Percentiles rank a stretch among this genome's conserved stretches.
These are phyloP conservation scores for Leptinotarsa undecemlineata DNA, from an alignment of 1,140 invertebrate genomes.

Conservation along the genomic window DNA sequence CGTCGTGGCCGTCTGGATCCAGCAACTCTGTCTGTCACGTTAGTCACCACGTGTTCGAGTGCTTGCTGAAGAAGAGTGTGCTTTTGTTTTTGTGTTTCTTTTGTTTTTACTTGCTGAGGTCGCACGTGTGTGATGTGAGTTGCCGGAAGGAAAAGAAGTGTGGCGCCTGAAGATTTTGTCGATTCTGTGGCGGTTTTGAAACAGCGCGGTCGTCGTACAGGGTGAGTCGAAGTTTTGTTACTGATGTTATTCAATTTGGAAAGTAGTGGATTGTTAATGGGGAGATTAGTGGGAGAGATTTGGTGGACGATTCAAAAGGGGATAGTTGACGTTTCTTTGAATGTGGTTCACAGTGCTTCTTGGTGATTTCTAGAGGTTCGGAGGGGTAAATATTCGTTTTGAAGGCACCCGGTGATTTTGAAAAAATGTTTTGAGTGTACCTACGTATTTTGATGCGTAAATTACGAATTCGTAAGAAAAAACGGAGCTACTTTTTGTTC, in stretches of 20 bases:
- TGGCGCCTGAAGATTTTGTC: not conserved
- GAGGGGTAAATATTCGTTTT: too few relatives aligned
- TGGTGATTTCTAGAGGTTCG: too few relatives aligned
- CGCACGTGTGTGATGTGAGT: not conserved
- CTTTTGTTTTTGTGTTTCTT: not conserved
- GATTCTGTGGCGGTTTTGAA: not conserved
- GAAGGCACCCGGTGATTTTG: too few relatives aligned
- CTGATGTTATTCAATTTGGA: not conserved
- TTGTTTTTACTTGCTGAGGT: not conserved
- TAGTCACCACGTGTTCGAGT: conserved; percentile 19
- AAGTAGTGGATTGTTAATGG: too few relatives aligned
- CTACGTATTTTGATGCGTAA: too few relatives aligned
- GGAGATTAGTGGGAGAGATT: too few relatives aligned
- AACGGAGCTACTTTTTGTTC: too few relatives aligned
- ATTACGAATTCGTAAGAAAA: too few relatives aligned
- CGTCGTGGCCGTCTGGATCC: not conserved
- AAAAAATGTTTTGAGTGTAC: too few relatives aligned
- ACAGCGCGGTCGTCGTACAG: conserved; percentile 4
- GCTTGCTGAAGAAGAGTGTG: not conserved
- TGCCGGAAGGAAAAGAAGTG: not conserved
- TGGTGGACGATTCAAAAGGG: too few relatives aligned
- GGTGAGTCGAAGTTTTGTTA: not conserved
- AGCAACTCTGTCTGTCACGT: not conserved
- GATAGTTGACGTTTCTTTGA: too few relatives aligned
- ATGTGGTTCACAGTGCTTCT: too few relatives aligned